Evolutionary conservation across 2,888 invertebrate genomes (phyloP).

Genomic region (Apomyelois bistriatella): DNA sequence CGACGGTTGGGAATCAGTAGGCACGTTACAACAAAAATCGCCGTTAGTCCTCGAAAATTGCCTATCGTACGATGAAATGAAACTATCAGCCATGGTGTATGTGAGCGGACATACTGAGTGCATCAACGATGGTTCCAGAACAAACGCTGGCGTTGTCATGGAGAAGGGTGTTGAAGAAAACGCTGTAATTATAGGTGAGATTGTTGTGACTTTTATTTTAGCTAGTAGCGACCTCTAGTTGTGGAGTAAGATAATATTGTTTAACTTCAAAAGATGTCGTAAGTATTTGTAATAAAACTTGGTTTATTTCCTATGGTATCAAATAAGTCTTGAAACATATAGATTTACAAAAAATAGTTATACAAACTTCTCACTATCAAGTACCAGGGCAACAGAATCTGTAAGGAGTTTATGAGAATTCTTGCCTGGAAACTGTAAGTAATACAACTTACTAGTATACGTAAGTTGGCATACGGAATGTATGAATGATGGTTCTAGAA

Average conservation of each 20-base stretch:
- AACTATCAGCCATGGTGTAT: conserved; percentile 79
- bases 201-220: neutral
- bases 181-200: conserved; percentile 67
- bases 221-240: neutral
- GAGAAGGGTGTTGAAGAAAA: conserved; percentile 61
- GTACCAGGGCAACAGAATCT: neutral
- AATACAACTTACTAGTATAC: no score
- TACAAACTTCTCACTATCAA: neutral
- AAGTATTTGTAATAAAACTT: no score
- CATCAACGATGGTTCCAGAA: conserved; percentile 79
- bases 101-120: conserved; percentile 81
- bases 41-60: conserved; percentile 76
- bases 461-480: no score
- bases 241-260: neutral
- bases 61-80: conserved; percentile 83
- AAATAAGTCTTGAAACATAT: no score
- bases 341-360: no score
- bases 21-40: conserved; percentile 73
- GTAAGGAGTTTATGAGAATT: neutral
- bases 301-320: no score
- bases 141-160: conserved; percentile 67
- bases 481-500: no score
- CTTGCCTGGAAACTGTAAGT: no score
- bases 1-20: conserved; percentile 81
- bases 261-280: no score